Evolutionary conservation across 1,140 invertebrate species (phyloP), one percentile per base, ranked within the genome.

Genomic region (Drosophila ercepeae): DNA sequence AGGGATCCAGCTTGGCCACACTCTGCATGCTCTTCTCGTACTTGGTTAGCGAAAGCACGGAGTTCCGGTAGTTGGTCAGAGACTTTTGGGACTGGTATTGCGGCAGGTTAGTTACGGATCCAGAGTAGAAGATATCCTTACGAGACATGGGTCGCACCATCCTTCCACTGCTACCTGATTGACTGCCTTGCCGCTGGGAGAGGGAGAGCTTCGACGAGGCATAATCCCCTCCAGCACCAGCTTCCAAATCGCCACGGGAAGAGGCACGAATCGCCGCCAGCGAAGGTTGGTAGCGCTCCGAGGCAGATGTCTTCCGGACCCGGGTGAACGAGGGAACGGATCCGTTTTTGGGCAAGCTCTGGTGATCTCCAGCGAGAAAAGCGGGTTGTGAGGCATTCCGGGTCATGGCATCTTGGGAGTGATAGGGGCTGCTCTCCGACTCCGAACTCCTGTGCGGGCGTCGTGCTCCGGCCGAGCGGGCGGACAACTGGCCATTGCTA

Each of bases 111-210:
- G 96, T 93, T 5, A 99, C 95, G 21, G 97, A 98, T 19, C 98
- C 98, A 9, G 98, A 97, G 92, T 99, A 99, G 92, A 99, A 99
- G 73, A 99, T 99, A 92, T 99, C 98, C 92, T 99, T 99, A 41
- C 98, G 93, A 4, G 98, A 98, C 91, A 99, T 92, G 1, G 98
- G 98, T 13, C 98, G 94, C 13, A 98, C 95, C 92, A 98, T 96
- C 42, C 76, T 67, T 5, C 72, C 79, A 8, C 81, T 72, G 60
- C 81, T 75, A 32, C 60, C 60, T 8, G 57, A n/a, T 14, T 64
- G 60, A 19, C 82, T 88, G 23, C 84, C 78, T 27, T 83, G 76
- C 7, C 89, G 72, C 32, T 84, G 89, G 0, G 89, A 90, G 0
- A 91, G 57, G 2, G 92, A 93, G 39, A 93, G 42, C 70, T 93